These are phyloP conservation scores for Tetragonisca angustula DNA, from an alignment of 2,888 invertebrate genomes.

Conservation along the genomic window DNA sequence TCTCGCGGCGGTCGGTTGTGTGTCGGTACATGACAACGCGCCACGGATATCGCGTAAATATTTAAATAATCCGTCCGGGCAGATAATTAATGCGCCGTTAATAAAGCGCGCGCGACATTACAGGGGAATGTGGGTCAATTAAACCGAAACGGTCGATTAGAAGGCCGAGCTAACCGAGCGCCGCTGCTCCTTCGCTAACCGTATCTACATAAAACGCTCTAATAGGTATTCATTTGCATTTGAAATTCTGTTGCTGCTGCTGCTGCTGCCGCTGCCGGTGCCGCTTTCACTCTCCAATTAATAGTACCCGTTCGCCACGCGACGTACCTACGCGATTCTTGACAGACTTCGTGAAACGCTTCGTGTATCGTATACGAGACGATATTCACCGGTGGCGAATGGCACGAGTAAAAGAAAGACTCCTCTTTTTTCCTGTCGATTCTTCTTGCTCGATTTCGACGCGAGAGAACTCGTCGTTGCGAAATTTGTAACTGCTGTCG, in stretches of 20 bases:
- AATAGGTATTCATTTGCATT: constrained; percentile 45
- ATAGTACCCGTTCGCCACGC: neutral
- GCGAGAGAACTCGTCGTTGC: too few relatives aligned
- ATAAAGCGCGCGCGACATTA: constrained; percentile 41
- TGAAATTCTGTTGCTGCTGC: constrained; percentile 26
- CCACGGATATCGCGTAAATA: constrained; percentile 52
- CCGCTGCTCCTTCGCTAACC: constrained; percentile 11
- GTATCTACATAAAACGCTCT: constrained; percentile 21
- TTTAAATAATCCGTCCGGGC: constrained; percentile 62
- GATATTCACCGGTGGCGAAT: neutral
- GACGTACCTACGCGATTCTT: neutral
- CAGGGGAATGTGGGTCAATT: constrained; percentile 49
- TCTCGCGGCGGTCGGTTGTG: constrained; percentile 34
- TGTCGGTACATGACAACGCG: constrained; percentile 31
- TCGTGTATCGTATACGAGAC: neutral
- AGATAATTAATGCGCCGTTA: constrained; percentile 64
- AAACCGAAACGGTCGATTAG: constrained; percentile 42
- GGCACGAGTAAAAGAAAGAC: neutral
- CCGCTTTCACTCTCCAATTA: constrained; percentile 34
- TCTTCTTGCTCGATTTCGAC: too few relatives aligned
- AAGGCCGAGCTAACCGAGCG: neutral
- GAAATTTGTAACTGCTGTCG: neutral
- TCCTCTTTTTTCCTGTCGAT: too few relatives aligned
- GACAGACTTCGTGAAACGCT: neutral
- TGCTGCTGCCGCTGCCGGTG: neutral